Evolutionary conservation across 2,797 vertebrate species (phyloP).

Genomic region (Acrocephalus scirpaceus): DNA sequence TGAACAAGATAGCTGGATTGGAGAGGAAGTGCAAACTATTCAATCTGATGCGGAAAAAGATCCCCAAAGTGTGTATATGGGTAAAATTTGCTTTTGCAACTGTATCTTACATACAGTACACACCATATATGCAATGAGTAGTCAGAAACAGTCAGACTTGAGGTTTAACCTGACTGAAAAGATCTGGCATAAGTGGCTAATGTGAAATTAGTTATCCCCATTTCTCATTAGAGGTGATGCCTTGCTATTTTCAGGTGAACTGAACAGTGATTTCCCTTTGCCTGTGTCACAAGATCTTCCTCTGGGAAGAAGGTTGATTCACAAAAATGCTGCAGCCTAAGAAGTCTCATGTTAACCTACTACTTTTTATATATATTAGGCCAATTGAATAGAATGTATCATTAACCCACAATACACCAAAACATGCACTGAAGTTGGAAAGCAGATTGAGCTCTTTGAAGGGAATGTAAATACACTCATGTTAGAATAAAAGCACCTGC

Average conservation of each 20-base stretch:
- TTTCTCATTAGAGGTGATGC: background rate
- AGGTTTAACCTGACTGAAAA: background rate
- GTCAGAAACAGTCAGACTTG: background rate
- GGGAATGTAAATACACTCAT: background rate
- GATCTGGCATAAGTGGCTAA: background rate
- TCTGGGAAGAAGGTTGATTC: background rate
- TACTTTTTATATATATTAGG: background rate
- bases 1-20: background rate
- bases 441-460: background rate
- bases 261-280: background rate
- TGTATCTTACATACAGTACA: background rate
- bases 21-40: background rate
- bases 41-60: background rate
- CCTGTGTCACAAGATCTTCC: background rate
- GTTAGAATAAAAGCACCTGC: conserved; percentile 8
- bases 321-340: background rate
- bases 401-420: background rate
- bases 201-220: background rate
- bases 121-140: background rate
- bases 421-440: background rate
- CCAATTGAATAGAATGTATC: background rate
- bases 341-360: background rate
- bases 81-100: background rate
- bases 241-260: background rate
- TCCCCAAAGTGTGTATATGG: rapidly evolving